These are phyloP conservation scores for Semibalanus balanoides DNA, from an alignment of 1,140 invertebrate genomes.

Conservation along the genomic window DNA sequence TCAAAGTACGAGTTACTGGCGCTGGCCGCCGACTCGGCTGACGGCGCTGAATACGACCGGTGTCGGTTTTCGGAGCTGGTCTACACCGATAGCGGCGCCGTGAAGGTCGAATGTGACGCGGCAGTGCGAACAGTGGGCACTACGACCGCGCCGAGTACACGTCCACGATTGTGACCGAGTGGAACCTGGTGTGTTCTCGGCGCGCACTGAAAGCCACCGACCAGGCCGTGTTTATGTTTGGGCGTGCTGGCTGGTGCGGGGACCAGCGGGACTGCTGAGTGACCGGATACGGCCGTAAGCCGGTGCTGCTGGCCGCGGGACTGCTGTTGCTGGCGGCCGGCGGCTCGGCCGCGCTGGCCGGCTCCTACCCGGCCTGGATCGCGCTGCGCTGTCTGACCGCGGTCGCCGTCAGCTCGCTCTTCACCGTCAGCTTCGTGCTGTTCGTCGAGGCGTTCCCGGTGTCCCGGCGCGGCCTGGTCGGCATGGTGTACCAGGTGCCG, in stretches of 20 bases:
- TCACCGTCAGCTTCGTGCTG: constrained; percentile 60
- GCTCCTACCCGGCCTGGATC: constrained; percentile 51
- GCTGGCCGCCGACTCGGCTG: constrained; percentile 4
- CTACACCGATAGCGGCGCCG: not conserved
- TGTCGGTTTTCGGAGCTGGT: too few species aligned
- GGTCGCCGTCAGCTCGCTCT: constrained; percentile 55
- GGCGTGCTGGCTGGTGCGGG: constrained; percentile 22
- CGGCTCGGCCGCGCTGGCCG: constrained; percentile 44
- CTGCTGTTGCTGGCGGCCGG: constrained; percentile 35
- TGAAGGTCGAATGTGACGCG: constrained; percentile 1
- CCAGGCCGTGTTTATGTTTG: constrained; percentile 23
- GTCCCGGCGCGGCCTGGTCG: constrained; percentile 51
- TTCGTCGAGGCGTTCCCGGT: constrained; percentile 70
- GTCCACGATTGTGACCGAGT: constrained; percentile 21
- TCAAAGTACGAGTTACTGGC: not conserved
- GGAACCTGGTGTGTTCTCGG: constrained; percentile 23
- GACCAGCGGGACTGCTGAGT: constrained; percentile 18
- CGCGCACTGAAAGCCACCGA: constrained; percentile 18
- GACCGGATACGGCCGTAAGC: constrained; percentile 10
- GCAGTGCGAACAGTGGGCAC: constrained; percentile 15
- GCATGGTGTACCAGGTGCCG: constrained; percentile 58
- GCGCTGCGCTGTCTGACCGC: constrained; percentile 52
- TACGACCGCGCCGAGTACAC: constrained; percentile 17
- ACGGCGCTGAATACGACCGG: not conserved
- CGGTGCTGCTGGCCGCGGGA: not conserved